Base-by-base conservation (phyloP, 2,113 vertebrate genomes). In the Microtus ochrogaster region DNA sequence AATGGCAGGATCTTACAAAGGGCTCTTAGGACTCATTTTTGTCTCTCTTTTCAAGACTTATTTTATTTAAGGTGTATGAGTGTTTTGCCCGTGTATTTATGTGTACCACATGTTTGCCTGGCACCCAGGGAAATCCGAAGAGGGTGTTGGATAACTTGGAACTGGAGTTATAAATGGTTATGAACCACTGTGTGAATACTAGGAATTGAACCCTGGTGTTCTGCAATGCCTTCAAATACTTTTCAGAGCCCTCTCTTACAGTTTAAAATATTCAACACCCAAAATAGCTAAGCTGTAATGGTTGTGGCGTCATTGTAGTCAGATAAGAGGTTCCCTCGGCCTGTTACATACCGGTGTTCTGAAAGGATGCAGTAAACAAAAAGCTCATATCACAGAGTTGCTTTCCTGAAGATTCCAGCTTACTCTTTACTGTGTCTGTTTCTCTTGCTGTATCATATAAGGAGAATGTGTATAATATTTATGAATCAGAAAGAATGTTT, bases 401-500 rank as follows among this genome's bases (percentile, higher is more conserved):
- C 47, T 86, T 10, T 70, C 70, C 76, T 73, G 61, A 92, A 65
- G 55, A 76, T 74, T 68, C 78, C 86, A 92, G 47, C 30, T 47
- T 77, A 28, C 11, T 94, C 28, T 9, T 82, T 73, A 58, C 77
- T 93, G 91, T 13, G 83, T 65, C 68, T 94, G 11, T 83, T 95
- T 26, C 36, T 47, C 22, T 89, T 94, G 65, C 10, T 94, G 90
- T 7, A 41, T 10, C 36, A 7, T 73, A 28, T 82, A 55, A n/a
- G 82, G 39, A 58, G 70, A 17, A 58, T 65, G 21, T 16, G 19
- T 65, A 1, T 91, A n/a, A 39, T 79, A 41, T 61, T 81, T 24
- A 44, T 36, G 5, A 94, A n/a, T 91, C n/a, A 91, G 72, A n/a
- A 76, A 68, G 44, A 91, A 49, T 94, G 47, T 76, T 93, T 93